A percentile compares a stretch with the other conserved stretches of the same genome.
These are phyloP conservation scores for Forficula auricularia DNA, from an alignment of 1,140 invertebrate species.

Conservation along the genomic window DNA sequence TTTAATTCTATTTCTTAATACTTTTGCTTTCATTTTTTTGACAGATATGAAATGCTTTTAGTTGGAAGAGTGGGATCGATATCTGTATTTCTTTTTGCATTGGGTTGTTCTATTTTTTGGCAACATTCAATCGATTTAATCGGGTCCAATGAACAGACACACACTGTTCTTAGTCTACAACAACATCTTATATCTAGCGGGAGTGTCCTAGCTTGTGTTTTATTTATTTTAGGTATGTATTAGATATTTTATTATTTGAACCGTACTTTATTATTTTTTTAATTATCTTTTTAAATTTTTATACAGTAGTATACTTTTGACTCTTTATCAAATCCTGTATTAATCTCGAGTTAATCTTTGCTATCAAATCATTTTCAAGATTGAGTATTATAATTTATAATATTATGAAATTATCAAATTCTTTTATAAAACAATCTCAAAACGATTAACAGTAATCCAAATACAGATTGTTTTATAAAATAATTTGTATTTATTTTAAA, in stretches of 20 bases:
- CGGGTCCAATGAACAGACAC: conserved; percentile 8
- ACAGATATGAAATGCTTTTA: conserved; percentile 13
- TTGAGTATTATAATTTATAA: neutral
- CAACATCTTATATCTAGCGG: conserved; percentile 8
- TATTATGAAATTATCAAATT: no score
- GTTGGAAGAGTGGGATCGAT: conserved; percentile 14
- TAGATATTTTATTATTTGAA: no score
- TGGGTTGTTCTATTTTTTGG: conserved; percentile 8
- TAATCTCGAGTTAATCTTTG: neutral
- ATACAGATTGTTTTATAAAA: no score
- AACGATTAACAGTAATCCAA: no score
- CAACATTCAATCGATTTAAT: neutral
- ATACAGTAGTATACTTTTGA: no score
- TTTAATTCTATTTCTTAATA: no score
- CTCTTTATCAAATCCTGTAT: no score
- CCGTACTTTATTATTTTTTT: no score
- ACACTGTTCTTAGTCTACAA: neutral
- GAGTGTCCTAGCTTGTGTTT: conserved; percentile 12
- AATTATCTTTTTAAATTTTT: no score
- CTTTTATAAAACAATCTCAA: no score
- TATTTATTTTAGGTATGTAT: conserved; percentile 15
- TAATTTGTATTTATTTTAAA: no score
- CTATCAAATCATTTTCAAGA: neutral
- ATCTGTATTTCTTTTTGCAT: conserved; percentile 11
- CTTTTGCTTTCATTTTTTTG: neutral